Conservation (phyloP, 1,140 invertebrate species). For the Telenomus remus region DNA sequence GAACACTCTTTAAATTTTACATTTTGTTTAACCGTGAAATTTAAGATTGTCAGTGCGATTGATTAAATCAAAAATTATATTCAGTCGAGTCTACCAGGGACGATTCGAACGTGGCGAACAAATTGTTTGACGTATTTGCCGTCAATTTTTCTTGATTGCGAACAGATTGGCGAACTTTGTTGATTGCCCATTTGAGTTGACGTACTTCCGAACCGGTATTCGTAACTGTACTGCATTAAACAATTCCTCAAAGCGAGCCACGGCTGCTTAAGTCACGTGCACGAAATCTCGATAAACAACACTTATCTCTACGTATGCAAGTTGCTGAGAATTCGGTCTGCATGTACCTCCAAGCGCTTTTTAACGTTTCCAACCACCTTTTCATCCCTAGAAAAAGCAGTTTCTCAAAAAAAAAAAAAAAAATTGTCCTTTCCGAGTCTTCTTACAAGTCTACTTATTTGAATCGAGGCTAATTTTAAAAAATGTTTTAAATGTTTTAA, state of each 20-base stretch:
- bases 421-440: too few species aligned
- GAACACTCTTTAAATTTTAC: too few species aligned
- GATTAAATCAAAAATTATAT: too few species aligned
- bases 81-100: too few species aligned
- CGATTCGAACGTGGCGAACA: background rate
- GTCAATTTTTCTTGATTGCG: constrained; percentile 26
- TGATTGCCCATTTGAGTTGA: constrained; percentile 57
- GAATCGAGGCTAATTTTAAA: too few species aligned
- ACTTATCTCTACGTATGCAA: constrained; percentile 43
- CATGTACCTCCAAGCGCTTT: too few species aligned
- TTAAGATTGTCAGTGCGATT: too few species aligned
- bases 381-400: too few species aligned
- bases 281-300: constrained; percentile 47
- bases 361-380: too few species aligned
- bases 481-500: too few species aligned
- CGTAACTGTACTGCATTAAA: constrained; percentile 66
- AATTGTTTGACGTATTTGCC: background rate
- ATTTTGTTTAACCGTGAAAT: too few species aligned
- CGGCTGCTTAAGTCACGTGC: constrained; percentile 50
- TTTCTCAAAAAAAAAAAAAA: constrained; percentile 32
- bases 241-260: constrained; percentile 46
- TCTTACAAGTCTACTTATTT: too few species aligned
- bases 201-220: constrained; percentile 70
- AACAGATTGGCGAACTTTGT: constrained; percentile 61
- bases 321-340: constrained; percentile 14